A percentile compares a stretch with the other conserved stretches of the same genome.
Evolutionary conservation across 2,888 invertebrate genomes (phyloP).

Genomic region (Achlya flavicornis): DNA sequence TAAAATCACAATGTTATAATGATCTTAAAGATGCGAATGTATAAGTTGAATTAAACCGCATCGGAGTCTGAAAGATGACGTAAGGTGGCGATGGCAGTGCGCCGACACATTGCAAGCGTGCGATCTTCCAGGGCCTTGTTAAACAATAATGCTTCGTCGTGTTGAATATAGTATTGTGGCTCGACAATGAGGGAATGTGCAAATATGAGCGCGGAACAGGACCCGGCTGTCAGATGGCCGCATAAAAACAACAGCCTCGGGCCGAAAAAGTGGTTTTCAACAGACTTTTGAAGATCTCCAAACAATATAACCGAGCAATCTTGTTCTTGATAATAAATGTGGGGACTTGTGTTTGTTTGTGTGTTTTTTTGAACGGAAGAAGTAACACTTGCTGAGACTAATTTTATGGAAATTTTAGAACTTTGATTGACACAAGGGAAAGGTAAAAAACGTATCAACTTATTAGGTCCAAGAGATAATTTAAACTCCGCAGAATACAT

Average conservation of each 20-base stretch:
- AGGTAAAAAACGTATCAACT: no score
- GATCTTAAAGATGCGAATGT: neutral
- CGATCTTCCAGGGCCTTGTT: constrained; percentile 40
- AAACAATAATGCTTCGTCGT: constrained; percentile 41
- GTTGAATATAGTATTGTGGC: constrained; percentile 34
- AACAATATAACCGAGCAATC: constrained; percentile 17
- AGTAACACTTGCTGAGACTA: neutral
- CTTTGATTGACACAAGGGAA: no score
- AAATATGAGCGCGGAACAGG: constrained; percentile 36
- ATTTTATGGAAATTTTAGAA: neutral
- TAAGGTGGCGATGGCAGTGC: constrained; percentile 5
- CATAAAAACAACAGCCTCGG: constrained; percentile 46
- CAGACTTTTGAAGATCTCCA: constrained; percentile 24
- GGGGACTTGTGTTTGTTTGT: neutral
- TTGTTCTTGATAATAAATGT: constrained; percentile 1
- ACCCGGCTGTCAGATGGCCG: constrained; percentile 45
- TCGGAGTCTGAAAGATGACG: neutral
- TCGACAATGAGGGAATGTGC: constrained; percentile 37
- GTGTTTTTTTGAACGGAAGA: neutral
- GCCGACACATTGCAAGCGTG: constrained; percentile 52
- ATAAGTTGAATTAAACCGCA: neutral
- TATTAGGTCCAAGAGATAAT: no score
- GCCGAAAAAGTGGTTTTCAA: constrained; percentile 22
- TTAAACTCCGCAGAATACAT: no score
- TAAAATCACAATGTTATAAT: neutral